Evolutionary conservation across 2,888 invertebrate species (phyloP).

Genomic region (Octonoba sinensis): DNA sequence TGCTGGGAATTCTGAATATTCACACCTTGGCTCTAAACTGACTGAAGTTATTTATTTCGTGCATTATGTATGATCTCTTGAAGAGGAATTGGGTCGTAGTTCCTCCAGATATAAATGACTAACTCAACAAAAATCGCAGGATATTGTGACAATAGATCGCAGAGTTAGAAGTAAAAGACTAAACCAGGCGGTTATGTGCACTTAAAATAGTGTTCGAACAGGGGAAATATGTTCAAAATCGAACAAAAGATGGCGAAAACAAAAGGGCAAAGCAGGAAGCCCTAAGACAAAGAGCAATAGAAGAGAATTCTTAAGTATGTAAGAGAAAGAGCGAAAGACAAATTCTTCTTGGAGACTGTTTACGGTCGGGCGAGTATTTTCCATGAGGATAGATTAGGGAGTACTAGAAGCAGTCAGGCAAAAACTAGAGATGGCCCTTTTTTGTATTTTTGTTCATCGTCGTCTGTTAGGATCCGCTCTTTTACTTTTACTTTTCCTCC

Average conservation of each 20-base stretch:
- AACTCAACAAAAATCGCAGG: too few species aligned
- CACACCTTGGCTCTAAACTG: too few species aligned
- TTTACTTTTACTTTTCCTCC: background rate
- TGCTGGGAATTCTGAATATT: too few species aligned
- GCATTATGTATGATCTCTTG: too few species aligned
- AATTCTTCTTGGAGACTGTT: constrained; percentile 57
- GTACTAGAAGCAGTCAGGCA: constrained; percentile 47
- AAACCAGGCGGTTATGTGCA: too few species aligned
- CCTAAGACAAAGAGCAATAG: constrained; percentile 51
- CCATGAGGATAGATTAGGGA: constrained; percentile 55
- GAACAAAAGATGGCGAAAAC: constrained; percentile 13
- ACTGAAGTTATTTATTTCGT: too few species aligned
- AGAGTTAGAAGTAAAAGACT: too few species aligned
- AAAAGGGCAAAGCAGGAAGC: constrained; percentile 42
- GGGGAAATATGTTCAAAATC: too few species aligned
- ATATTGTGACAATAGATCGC: too few species aligned
- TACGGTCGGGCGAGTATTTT: constrained; percentile 42
- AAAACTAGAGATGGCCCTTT: constrained; percentile 42
- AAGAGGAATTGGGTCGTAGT: too few species aligned
- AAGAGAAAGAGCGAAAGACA: constrained; percentile 48
- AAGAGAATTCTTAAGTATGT: constrained; percentile 57
- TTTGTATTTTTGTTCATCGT: constrained; percentile 23
- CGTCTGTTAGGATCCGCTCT: background rate
- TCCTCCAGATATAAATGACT: too few species aligned
- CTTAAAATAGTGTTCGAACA: too few species aligned